phyloP scores from a whole-genome alignment of 2,797 vertebrate genomes.

The Cuculus canorus region DNA sequence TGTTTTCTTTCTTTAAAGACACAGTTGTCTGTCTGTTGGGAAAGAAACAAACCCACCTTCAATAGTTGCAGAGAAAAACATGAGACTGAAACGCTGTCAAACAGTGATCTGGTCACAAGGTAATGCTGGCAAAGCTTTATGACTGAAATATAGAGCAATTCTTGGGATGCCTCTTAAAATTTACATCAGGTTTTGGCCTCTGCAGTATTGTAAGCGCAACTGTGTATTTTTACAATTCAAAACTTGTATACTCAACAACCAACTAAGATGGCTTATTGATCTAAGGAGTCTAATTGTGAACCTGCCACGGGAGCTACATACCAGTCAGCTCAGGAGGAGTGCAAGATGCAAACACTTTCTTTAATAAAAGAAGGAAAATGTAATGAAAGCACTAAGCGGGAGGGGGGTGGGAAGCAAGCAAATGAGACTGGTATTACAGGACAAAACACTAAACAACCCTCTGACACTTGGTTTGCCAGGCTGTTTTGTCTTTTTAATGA shows the following conservation, averaged over 20 bases:
- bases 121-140: not conserved
- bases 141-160: not conserved
- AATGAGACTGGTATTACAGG: conserved; percentile 11
- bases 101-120: not conserved
- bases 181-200: conserved; percentile 25
- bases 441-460: conserved; percentile 10
- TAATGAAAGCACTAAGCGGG: not conserved
- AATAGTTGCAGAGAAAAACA: conserved; percentile 13
- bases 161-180: conserved; percentile 1
- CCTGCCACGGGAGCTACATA: not conserved
- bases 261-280: conserved; percentile 48
- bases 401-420: too few relatives aligned
- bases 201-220: not conserved
- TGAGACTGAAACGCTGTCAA: not conserved
- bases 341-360: not conserved
- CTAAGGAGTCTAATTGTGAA: not conserved
- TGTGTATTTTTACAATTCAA: conserved; percentile 50
- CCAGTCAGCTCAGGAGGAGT: not conserved
- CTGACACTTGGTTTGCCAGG: not conserved
- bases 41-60: not conserved
- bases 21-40: not conserved
- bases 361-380: conserved; percentile 12
- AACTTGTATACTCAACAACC: conserved; percentile 42
- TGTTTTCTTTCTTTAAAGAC: conserved; percentile 61
- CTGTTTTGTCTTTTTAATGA: conserved; percentile 2